phyloP scores from a whole-genome alignment of 2,888 invertebrate species.

The Tubiluchus corallicola region DNA sequence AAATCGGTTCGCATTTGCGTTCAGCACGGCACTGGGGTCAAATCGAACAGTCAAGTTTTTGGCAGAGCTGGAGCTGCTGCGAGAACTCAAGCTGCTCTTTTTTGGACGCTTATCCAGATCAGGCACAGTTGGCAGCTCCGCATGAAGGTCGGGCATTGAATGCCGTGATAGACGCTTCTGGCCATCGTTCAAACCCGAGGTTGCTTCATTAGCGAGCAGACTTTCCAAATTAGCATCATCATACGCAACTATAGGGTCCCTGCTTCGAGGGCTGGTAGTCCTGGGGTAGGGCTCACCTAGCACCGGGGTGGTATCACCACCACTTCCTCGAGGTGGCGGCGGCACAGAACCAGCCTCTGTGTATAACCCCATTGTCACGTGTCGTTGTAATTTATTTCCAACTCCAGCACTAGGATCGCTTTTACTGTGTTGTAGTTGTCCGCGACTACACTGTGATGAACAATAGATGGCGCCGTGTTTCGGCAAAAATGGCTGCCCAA shows the following conservation, averaged over 20 bases:
- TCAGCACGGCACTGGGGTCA: conserved; percentile 7
- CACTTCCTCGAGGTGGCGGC: not conserved
- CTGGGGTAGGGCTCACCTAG: conserved; percentile 5
- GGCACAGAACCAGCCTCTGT: not conserved
- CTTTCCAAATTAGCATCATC: conserved; percentile 15
- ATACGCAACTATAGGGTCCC: conserved; percentile 15
- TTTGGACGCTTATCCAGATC: conserved; percentile 12
- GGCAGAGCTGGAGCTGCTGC: conserved; percentile 20
- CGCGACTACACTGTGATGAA: conserved; percentile 65
- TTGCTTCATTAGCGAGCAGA: conserved; percentile 13
- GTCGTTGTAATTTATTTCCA: conserved; percentile 3
- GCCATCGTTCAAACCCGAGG: conserved; percentile 13
- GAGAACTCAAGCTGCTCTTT: conserved; percentile 15
- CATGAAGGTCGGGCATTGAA: conserved; percentile 29
- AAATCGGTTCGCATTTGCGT: not conserved
- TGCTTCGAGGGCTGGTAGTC: conserved; percentile 11
- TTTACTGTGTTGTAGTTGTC: not conserved
- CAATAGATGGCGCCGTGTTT: conserved; percentile 82
- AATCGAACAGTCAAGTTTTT: conserved; percentile 21
- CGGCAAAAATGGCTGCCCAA: conserved; percentile 78
- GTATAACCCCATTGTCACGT: conserved; percentile 4
- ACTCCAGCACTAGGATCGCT: no score
- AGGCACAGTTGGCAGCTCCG: conserved; percentile 19
- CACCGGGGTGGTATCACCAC: not conserved
- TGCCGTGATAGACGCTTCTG: conserved; percentile 11